Evolutionary conservation across 2,797 vertebrate species (phyloP), one percentile per base, ranked within the genome.

Genomic region (Sebastes diploproa): DNA sequence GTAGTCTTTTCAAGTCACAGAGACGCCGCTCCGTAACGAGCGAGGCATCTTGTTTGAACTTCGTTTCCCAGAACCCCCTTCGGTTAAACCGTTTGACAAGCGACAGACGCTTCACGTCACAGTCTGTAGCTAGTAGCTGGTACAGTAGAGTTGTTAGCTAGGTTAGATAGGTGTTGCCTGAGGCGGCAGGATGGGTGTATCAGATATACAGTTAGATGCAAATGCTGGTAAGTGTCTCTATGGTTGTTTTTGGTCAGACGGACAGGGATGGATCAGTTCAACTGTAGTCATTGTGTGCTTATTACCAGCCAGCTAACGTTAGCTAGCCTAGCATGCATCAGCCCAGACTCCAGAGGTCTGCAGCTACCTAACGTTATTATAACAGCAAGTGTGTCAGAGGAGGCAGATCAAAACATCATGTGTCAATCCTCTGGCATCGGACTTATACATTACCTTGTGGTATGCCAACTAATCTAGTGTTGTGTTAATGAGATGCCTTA

Each of bases 121-220:
- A 59, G 27, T 68, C 34, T 64, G 64, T 22, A n/a, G 80, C 78
- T 65, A 73, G 20, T 6, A 74, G 38, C 78, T 65, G 75, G 20
- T 6, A 74, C 16, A 46, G 3, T 2, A 46, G 29, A 77, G 86
- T 87, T 73, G 38, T 32, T 46, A 77, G 83, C 80, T 75, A 65
- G 27, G 10, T 5, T 42, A 42, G 38, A 0, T 23, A 55, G 64
- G 27, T 46, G 54, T 64, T 68, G 61, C 72, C 13, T 55, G 29
- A 32, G 42, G 23, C 11, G 16, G 23, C 46, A 88, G 83, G 77
- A 96, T 96, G 95, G 95, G 95, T 74, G 94, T 95, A 85, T 93
- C 94, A 11, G 95, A 95, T 86, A 70, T 95, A 72, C 85, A 91
- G 16, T 76, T 78, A 69, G 94, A 95, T 80, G 75, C 80, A 75